These are phyloP conservation scores for Andrena bucephala DNA, from an alignment of 2,888 invertebrate genomes.

Conservation along the genomic window DNA sequence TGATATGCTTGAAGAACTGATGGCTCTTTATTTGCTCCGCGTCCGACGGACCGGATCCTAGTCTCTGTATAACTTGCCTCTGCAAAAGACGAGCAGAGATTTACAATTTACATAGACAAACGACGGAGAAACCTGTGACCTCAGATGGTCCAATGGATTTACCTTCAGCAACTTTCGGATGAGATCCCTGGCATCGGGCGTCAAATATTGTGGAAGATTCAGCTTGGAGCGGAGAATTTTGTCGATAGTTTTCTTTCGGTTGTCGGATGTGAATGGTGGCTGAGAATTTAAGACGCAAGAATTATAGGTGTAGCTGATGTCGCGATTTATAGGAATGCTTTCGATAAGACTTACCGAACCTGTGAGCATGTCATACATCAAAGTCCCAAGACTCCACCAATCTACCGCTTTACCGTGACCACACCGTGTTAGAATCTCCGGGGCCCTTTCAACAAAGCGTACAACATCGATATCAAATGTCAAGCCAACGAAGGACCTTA, in stretches of 20 bases:
- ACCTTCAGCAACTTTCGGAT: constrained; percentile 96
- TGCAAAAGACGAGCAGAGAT: constrained; percentile 73
- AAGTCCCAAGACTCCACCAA: constrained; percentile 99
- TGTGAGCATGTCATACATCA: constrained; percentile 99
- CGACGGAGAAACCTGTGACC: neutral
- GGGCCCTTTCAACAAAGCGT: constrained; percentile 90
- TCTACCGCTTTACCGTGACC: constrained; percentile 99
- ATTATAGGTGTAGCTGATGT: neutral
- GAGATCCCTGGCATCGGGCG: constrained; percentile 97
- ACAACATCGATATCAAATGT: neutral
- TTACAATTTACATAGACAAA: constrained; percentile 26
- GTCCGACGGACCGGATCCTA: constrained; percentile 93
- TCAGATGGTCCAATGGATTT: neutral
- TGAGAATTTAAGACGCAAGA: constrained; percentile 83
- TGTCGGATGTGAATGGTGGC: constrained; percentile 99
- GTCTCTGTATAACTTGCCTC: constrained; percentile 91
- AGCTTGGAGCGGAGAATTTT: constrained; percentile 98
- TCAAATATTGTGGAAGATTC: constrained; percentile 97
- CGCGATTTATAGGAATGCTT: neutral
- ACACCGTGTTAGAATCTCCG: constrained; percentile 97
- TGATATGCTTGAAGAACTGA: constrained; percentile 96
- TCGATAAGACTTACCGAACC: constrained; percentile 91
- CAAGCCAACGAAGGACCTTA: neutral
- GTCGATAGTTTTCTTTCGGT: constrained; percentile 99
- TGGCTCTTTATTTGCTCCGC: constrained; percentile 96